Evolutionary conservation across 1,140 invertebrate genomes (phyloP).

Genomic region (Drosophila elegans): DNA sequence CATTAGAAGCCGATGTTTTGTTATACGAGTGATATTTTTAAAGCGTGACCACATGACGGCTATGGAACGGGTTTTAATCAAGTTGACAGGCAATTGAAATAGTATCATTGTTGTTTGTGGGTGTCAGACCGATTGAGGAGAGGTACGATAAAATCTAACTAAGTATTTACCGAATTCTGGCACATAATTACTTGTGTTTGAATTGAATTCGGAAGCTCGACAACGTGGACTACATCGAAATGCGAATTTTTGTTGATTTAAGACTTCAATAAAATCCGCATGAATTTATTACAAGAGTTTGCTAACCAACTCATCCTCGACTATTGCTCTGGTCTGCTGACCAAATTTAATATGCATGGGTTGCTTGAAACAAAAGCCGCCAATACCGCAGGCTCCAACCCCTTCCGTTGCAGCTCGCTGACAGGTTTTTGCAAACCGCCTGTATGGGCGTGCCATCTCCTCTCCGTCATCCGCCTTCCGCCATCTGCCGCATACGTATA

Average conservation of each 20-base stretch:
- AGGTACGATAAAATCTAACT: not conserved
- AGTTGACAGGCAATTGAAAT: constrained; percentile 37
- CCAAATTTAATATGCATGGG: constrained; percentile 50
- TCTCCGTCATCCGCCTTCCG: not conserved
- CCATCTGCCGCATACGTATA: not conserved
- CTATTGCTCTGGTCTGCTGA: constrained; percentile 46
- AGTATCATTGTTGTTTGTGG: constrained; percentile 16
- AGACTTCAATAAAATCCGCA: not conserved
- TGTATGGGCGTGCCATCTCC: constrained; percentile 72
- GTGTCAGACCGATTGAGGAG: not conserved
- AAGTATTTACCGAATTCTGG: too few relatives aligned
- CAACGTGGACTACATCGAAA: not conserved
- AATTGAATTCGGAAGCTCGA: not conserved
- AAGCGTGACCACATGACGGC: constrained; percentile 71
- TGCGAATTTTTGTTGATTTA: not conserved
- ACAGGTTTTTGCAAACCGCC: constrained; percentile 28
- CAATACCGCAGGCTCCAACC: constrained; percentile 23
- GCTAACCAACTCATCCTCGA: constrained; percentile 23
- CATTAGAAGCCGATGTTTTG: constrained; percentile 46
- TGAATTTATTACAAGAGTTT: not conserved
- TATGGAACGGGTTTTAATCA: constrained; percentile 42
- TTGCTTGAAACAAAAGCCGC: constrained; percentile 17
- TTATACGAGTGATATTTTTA: constrained; percentile 64
- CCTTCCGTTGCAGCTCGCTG: constrained; percentile 18
- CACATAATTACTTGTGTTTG: too few relatives aligned